phyloP scores from a whole-genome alignment of 2,797 vertebrate genomes.

The Malacoctenus gilli region DNA sequence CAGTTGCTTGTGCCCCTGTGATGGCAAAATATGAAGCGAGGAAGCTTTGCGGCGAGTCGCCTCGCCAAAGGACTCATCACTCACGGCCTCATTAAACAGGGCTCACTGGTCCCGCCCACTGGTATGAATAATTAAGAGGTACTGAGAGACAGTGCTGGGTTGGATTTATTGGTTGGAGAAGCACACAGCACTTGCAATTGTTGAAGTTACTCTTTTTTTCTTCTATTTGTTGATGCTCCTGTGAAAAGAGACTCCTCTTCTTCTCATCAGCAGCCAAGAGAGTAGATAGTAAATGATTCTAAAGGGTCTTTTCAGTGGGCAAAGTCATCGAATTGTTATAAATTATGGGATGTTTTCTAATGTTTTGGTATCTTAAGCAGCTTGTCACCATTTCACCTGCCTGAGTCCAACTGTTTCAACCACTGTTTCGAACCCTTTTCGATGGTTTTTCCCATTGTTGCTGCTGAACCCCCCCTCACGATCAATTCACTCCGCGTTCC shows the following conservation, averaged over 20 bases:
- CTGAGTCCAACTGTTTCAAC: no score
- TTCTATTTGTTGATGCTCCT: no score
- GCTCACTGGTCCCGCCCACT: neutral
- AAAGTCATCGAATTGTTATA: neutral
- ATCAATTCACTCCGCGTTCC: neutral
- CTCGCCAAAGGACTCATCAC: neutral
- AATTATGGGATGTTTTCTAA: neutral
- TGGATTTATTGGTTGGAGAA: neutral
- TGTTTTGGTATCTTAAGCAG: no score
- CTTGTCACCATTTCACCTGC: no score
- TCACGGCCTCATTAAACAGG: neutral
- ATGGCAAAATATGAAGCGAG: neutral
- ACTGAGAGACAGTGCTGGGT: neutral
- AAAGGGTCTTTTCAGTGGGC: neutral
- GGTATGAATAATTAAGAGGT: neutral
- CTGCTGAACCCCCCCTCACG: no score
- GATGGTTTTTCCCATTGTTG: no score
- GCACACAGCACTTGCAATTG: neutral
- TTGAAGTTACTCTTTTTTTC: no score
- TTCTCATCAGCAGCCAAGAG: neutral
- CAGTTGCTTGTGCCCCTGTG: neutral
- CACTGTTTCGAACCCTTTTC: no score
- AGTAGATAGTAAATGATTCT: neutral
- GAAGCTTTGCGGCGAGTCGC: neutral
- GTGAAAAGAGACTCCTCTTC: no score